Evolutionary conservation across 2,797 vertebrate species (phyloP).

Genomic region (Lophius americanus): DNA sequence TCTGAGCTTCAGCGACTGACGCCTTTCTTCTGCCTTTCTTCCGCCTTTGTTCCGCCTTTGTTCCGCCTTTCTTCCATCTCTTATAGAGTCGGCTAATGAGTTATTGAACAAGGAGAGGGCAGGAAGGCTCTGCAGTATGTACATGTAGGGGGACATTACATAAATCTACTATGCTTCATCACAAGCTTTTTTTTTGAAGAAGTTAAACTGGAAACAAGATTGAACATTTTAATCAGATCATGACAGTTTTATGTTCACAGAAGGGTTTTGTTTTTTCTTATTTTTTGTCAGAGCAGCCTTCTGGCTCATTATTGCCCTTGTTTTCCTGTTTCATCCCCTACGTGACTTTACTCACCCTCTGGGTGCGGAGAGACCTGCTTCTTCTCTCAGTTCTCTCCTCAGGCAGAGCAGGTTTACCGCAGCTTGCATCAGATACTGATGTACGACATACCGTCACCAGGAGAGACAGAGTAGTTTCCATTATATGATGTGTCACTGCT

Average conservation of each 20-base stretch:
- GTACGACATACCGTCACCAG: neutral
- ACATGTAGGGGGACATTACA: constrained; percentile 31
- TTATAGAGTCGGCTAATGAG: constrained; percentile 64
- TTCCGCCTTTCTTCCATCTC: constrained; percentile 10
- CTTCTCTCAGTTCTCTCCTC: constrained; percentile 5
- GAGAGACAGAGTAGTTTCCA: constrained; percentile 7
- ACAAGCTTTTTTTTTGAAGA: constrained; percentile 3
- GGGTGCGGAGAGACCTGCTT: no score
- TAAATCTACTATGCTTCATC: constrained; percentile 44
- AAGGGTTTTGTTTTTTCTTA: neutral
- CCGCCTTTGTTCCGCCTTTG: neutral
- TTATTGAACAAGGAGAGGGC: constrained; percentile 50
- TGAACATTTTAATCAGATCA: constrained; percentile 7
- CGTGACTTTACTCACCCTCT: no score
- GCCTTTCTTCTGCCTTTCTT: neutral
- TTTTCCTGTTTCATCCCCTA: no score
- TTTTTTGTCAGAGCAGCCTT: neutral
- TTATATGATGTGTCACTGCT: no score
- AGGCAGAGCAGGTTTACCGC: constrained; percentile 33
- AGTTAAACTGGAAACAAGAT: constrained; percentile 11
- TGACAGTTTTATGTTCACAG: neutral
- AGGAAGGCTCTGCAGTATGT: constrained; percentile 14
- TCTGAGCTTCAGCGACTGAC: constrained; percentile 37
- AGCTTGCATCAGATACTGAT: constrained; percentile 50
- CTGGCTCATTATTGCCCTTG: neutral